Evolutionary conservation across 2,888 invertebrate species (phyloP), one percentile per base, ranked within the genome.

Genomic region (Creontiades dilutus): DNA sequence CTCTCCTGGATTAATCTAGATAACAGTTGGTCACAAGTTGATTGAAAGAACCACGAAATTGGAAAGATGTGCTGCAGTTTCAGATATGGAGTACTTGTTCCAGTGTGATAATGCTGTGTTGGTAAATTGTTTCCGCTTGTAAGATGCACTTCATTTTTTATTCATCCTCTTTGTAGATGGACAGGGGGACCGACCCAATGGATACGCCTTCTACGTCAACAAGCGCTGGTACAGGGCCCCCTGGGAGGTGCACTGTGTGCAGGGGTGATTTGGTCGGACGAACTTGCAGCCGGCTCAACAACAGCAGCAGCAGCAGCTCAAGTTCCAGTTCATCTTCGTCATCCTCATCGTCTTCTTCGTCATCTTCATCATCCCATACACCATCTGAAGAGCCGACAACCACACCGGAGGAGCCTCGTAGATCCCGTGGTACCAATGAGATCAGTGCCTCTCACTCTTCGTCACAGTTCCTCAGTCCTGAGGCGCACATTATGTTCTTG

Each of bases 141-240:
- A 37, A 37, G 37, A 37, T 37, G 7, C 37, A 37, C 37, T 37
- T 37, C 37, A 37, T 37, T 37, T 37, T 37, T 7, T 37, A 37
- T 37, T 37, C 37, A 7, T 2, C 82, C 85, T 89, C 91, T 92
- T 92, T 93, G 48, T 92, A 96, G 96, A 95, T 95, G 92, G 96
- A 96, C 92, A 95, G 96, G 89, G 96, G 96, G 5, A 96, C 96
- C 0, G 96, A 96, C 92, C 96, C 96, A 0, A 96, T 96, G 95
- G 96, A 96, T 92, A 93, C 94, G 0, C 95, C 95, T 90, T 46
- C 90, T 3, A 61, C 90, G 13, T 89, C 89, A 19, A 78, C 88
- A 16, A 86, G 76, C 47, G 0, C 75, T 3, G n/a, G 82, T 0
- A 5, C 75, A 28, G 89, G 89, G 12, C 48, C 48, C 4, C 14